These are phyloP conservation scores for Apeira syringaria DNA, from an alignment of 2,888 invertebrate species.

Conservation along the genomic window DNA sequence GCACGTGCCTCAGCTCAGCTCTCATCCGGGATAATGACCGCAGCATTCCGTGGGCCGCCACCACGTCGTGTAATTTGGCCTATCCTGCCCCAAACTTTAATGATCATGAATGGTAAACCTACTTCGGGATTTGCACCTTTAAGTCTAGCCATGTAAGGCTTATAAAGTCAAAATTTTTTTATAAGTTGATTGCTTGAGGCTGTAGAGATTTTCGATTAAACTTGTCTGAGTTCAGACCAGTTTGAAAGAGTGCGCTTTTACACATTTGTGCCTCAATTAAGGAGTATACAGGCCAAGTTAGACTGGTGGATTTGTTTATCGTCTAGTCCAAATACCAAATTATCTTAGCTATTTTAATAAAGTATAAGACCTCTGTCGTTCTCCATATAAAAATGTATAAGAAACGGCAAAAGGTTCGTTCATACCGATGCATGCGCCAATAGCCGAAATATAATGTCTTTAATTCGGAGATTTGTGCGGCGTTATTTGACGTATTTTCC, in stretches of 20 bases:
- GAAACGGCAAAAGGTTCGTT: too few species aligned
- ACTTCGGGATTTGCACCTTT: too few species aligned
- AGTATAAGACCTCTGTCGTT: too few species aligned
- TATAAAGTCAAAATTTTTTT: constrained; percentile 1
- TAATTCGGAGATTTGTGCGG: too few species aligned
- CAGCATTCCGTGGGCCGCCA: constrained; percentile 53
- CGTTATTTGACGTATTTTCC: too few species aligned
- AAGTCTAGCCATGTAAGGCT: constrained; percentile 9
- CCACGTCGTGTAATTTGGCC: constrained; percentile 71
- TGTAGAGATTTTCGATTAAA: constrained; percentile 27
- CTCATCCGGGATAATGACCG: constrained; percentile 59
- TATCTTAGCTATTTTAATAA: too few species aligned
- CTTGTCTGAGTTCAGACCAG: constrained; percentile 43
- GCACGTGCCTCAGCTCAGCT: constrained; percentile 46
- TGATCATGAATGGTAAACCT: constrained; percentile 66
- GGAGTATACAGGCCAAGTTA: constrained; percentile 14
- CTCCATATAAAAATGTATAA: too few species aligned
- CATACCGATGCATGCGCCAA: too few species aligned
- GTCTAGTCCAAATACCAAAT: too few species aligned
- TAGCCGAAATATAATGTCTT: too few species aligned
- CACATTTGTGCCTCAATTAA: constrained; percentile 16
- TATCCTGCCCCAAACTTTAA: constrained; percentile 71
- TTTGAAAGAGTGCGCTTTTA: constrained; percentile 32
- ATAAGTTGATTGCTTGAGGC: constrained; percentile 16
- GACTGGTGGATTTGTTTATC: constrained; percentile 3